These are phyloP conservation scores for Polyploca ridens DNA, from an alignment of 2,888 invertebrate genomes.

Conservation along the genomic window DNA sequence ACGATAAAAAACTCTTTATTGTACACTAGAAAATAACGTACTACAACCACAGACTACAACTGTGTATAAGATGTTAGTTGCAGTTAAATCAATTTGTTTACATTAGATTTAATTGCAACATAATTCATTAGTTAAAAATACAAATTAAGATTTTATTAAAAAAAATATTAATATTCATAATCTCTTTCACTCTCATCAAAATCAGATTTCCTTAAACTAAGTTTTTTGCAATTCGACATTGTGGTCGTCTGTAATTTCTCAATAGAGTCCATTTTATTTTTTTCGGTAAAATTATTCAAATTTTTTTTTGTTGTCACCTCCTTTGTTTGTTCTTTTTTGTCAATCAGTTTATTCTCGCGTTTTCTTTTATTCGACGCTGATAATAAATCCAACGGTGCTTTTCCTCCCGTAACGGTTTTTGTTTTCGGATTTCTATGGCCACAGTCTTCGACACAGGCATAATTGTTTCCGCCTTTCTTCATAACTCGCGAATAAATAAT, in stretches of 20 bases:
- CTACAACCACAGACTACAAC: too few relatives aligned
- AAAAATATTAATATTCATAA: slow-evolving; percentile 7
- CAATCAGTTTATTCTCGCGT: slow-evolving; percentile 22
- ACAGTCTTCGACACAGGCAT: slow-evolving; percentile 55
- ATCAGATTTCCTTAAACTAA: slow-evolving; percentile 8
- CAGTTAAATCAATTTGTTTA: not conserved
- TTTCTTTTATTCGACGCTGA: slow-evolving; percentile 31
- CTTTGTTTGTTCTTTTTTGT: slow-evolving; percentile 12
- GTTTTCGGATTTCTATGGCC: slow-evolving; percentile 46
- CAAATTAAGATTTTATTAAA: slow-evolving; percentile 6
- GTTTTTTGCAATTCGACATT: slow-evolving; percentile 16
- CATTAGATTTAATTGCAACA: not conserved
- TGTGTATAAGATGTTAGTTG: too few relatives aligned
- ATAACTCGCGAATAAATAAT: slow-evolving; percentile 68
- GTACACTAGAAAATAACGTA: too few relatives aligned
- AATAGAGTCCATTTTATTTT: slow-evolving; percentile 1
- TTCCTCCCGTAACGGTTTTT: slow-evolving; percentile 35
- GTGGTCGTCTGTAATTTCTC: slow-evolving; percentile 12
- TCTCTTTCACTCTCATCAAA: slow-evolving; percentile 10
- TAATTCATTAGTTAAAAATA: not conserved
- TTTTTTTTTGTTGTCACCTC: not conserved
- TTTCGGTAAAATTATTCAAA: slow-evolving; percentile 1
- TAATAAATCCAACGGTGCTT: slow-evolving; percentile 41
- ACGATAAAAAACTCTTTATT: too few relatives aligned
- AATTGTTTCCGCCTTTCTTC: slow-evolving; percentile 52